Percentiles rank a stretch among this genome's conserved stretches.
Evolutionary conservation across 2,888 invertebrate genomes (phyloP).

Genomic region (Heliconius aoede): DNA sequence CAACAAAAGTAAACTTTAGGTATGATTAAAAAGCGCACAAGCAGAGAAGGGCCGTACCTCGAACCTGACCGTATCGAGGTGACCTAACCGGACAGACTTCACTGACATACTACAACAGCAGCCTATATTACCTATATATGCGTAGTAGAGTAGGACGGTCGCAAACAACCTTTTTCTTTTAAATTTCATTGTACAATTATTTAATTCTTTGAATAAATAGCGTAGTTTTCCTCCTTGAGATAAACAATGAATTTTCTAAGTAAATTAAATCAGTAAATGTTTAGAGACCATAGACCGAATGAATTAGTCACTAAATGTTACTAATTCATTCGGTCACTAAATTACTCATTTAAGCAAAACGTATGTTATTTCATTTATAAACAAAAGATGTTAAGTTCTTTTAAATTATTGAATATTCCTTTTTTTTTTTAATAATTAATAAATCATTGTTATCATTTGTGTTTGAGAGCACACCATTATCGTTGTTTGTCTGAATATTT

Average conservation of each 20-base stretch:
- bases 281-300: slow-evolving; percentile 64
- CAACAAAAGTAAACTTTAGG: slow-evolving; percentile 19
- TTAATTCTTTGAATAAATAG: slow-evolving; percentile 34
- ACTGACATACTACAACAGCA: slow-evolving; percentile 65
- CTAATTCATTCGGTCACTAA: too few species aligned
- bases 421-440: not conserved
- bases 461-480: slow-evolving; percentile 64
- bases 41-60: slow-evolving; percentile 74
- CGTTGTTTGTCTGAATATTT: slow-evolving; percentile 78
- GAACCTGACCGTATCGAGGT: slow-evolving; percentile 80
- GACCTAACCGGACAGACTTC: slow-evolving; percentile 79
- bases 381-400: not conserved
- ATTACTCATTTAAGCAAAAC: slow-evolving; percentile 68
- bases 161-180: slow-evolving; percentile 22
- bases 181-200: slow-evolving; percentile 21
- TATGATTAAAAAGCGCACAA: slow-evolving; percentile 63
- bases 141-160: slow-evolving; percentile 29
- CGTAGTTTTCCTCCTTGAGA: slow-evolving; percentile 40
- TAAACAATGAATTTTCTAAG: slow-evolving; percentile 43
- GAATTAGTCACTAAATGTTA: slow-evolving; percentile 76
- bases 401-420: not conserved
- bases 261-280: slow-evolving; percentile 52
- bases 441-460: slow-evolving; percentile 60
- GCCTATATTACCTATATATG: slow-evolving; percentile 39
- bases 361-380: slow-evolving; percentile 6